A percentile compares a stretch with the other conserved stretches of the same genome.
These are phyloP conservation scores for Sturnira hondurensis DNA, from an alignment of 2,113 vertebrate genomes.

Conservation along the genomic window DNA sequence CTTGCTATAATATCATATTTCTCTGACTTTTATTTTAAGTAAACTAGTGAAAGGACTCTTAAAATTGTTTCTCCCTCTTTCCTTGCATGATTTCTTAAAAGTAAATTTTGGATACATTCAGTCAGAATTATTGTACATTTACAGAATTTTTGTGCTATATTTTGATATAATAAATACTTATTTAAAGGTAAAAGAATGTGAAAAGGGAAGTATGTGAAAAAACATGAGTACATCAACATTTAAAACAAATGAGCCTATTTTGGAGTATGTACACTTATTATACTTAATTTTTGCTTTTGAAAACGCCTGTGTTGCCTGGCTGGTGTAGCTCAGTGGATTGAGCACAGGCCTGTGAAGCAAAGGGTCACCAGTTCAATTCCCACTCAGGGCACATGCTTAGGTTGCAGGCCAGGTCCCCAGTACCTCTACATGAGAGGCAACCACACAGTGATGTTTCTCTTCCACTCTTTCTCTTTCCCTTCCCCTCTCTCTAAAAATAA, in stretches of 20 bases:
- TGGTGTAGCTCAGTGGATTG: no score
- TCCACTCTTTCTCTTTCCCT: no score
- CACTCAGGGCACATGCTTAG: no score
- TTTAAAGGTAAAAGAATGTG: not conserved
- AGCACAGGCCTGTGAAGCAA: no score
- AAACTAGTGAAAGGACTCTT: not conserved
- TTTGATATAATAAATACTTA: not conserved
- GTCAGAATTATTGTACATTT: not conserved
- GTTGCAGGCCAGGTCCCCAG: no score
- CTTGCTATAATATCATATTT: not conserved
- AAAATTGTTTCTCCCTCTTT: not conserved
- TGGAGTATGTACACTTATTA: not conserved
- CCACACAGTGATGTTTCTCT: no score
- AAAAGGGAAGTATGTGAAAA: not conserved
- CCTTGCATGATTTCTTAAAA: not conserved
- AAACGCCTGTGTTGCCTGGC: not conserved
- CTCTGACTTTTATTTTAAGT: conserved; percentile 17
- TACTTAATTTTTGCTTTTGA: not conserved
- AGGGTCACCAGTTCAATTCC: no score
- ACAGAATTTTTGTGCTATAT: not conserved
- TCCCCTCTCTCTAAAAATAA: no score
- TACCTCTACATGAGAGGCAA: no score
- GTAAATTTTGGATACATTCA: not conserved
- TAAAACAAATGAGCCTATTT: not conserved
- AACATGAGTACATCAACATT: not conserved